phyloP scores from a whole-genome alignment of 2,888 invertebrate species.

The Exephanes ischioxanthus region DNA sequence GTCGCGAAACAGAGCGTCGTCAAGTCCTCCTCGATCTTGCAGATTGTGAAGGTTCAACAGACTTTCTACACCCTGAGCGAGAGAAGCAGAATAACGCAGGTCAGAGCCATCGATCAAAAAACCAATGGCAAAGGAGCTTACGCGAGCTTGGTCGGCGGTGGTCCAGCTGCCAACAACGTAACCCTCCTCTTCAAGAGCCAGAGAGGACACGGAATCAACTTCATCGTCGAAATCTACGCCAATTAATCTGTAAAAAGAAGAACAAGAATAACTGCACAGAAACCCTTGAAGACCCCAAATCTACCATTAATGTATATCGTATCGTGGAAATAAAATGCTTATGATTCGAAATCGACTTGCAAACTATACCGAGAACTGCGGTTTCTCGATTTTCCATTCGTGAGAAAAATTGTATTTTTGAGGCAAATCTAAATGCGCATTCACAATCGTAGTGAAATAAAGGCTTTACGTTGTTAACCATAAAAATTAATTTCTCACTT shows the following conservation, averaged over 20 bases:
- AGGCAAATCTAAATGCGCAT: neutral
- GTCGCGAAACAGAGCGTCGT: constrained; percentile 69
- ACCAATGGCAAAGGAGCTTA: constrained; percentile 85
- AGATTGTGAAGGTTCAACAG: constrained; percentile 69
- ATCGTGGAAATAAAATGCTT: neutral
- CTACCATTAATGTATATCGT: neutral
- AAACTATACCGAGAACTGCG: neutral
- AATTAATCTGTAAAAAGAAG: neutral
- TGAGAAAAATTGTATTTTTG: neutral
- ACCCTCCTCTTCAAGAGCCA: constrained; percentile 85
- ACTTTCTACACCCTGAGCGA: constrained; percentile 72
- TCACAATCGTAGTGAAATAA: neutral
- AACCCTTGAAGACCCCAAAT: neutral
- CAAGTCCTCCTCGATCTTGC: constrained; percentile 69
- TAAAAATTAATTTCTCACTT: too few relatives aligned
- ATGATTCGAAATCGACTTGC: neutral
- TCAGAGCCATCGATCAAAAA: constrained; percentile 84
- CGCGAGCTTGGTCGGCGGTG: constrained; percentile 82
- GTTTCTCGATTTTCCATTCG: neutral
- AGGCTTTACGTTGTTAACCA: too few relatives aligned
- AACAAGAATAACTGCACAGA: neutral
- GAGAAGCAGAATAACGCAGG: constrained; percentile 78
- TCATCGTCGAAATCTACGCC: constrained; percentile 84
- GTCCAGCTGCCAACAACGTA: constrained; percentile 81
- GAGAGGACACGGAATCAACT: constrained; percentile 84